Conservation (phyloP, 2,888 invertebrate species). For the Athetis lepigone region DNA sequence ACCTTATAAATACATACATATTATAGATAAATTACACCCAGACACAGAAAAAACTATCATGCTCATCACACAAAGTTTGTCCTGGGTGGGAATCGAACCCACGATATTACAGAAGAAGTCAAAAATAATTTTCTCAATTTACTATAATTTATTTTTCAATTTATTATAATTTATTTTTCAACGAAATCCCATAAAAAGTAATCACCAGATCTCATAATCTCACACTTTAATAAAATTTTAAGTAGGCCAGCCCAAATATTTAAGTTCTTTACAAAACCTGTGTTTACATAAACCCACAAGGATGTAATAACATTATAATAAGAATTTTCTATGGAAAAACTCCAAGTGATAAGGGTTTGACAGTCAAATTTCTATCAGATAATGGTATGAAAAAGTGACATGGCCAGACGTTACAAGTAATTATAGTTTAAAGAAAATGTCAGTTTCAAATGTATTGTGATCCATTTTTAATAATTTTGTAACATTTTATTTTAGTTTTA, state of each 20-base stretch:
- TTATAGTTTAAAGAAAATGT: conserved; percentile 52
- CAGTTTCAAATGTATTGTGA: conserved; percentile 9
- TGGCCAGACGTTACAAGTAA: conserved; percentile 59
- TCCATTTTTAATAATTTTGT: neutral
- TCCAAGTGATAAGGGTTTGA: conserved; percentile 76
- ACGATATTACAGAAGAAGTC: no score
- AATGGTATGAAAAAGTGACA: conserved; percentile 69
- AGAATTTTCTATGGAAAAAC: conserved; percentile 68
- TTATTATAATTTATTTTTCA: no score
- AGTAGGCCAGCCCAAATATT: conserved; percentile 18
- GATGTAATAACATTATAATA: conserved; percentile 61
- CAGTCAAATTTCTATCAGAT: conserved; percentile 71
- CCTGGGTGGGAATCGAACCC: no score
- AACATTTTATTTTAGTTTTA: neutral
- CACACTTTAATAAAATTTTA: no score
- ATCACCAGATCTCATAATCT: neutral
- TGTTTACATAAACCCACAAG: conserved; percentile 43
- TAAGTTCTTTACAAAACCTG: conserved; percentile 40
- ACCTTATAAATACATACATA: no score
- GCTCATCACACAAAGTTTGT: no score
- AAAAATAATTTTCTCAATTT: no score
- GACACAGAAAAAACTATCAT: no score
- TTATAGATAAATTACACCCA: no score
- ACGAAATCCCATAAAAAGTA: neutral
- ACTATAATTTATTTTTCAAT: no score